phyloP scores from a whole-genome alignment of 2,888 invertebrate species.

The Agrochola lychnidis region DNA sequence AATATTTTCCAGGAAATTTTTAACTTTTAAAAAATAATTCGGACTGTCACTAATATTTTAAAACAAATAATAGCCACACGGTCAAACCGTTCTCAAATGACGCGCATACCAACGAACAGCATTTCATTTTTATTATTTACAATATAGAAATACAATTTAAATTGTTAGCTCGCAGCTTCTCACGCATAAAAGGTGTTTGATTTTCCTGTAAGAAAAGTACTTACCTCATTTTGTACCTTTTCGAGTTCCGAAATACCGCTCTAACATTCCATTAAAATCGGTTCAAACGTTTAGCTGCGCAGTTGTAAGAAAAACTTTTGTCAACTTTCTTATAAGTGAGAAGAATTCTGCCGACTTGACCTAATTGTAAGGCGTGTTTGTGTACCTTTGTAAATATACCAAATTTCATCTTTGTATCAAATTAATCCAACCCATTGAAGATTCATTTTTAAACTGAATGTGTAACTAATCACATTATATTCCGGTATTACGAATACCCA shows the following conservation, averaged over 20 bases:
- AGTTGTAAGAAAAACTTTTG: slow-evolving; percentile 26
- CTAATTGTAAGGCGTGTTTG: background rate
- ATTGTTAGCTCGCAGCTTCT: background rate
- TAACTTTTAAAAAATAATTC: background rate
- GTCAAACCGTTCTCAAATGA: background rate
- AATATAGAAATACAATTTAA: background rate
- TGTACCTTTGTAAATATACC: background rate
- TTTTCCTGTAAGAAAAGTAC: slow-evolving; percentile 6
- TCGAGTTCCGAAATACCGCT: background rate
- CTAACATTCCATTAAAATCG: slow-evolving; percentile 25
- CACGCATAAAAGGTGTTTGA: slow-evolving; percentile 11
- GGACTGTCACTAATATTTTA: background rate
- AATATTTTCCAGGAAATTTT: background rate
- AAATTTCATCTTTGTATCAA: background rate
- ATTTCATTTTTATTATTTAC: background rate
- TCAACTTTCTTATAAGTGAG: slow-evolving; percentile 13
- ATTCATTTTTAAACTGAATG: background rate
- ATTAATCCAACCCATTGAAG: background rate
- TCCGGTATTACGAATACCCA: background rate
- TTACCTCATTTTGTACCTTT: slow-evolving; percentile 10
- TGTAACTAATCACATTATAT: background rate
- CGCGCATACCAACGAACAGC: background rate
- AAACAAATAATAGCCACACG: background rate
- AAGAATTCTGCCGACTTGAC: slow-evolving; percentile 15
- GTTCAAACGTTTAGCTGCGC: slow-evolving; percentile 22